Evolutionary conservation across 1,140 invertebrate genomes (phyloP), one percentile per base, ranked within the genome.

Genomic region (Zaprionus ghesquierei): DNA sequence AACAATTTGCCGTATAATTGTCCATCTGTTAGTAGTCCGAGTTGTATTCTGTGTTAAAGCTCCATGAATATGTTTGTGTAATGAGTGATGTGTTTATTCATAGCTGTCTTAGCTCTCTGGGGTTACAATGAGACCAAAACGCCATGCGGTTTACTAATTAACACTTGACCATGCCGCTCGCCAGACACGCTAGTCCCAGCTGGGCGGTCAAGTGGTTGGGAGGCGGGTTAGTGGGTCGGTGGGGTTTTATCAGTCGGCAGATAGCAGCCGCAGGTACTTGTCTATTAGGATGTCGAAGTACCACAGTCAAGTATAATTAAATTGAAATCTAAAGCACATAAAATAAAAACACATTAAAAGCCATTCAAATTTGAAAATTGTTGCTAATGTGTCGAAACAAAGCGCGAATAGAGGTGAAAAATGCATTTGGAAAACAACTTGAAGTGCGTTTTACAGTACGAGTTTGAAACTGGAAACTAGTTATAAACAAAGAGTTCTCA

Each of bases 341-440:
- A 63, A 35, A 50, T 22, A 10, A n/a, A 25, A 35, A 53, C 20
- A 13, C 22, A 51, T 31, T 56, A 59, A 56, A 63, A 70, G 50
- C 33, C 25, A 56, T 31, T 70, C 46, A 62, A 65, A 22, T 77
- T 56, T 31, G 41, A 38, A 63, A 79, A 74, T 78, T 78, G 70
- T 81, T 82, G 70, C 56, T 51, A 59, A 66, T 61, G 51, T 77
- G 75, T 77, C 56, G 55, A 61, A 64, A 64, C 69, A 62, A 44
- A 50, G 70, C 55, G 73, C 63, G 49, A 76, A 5, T 2, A 27
- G 23, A 60, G 29, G 69, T 69, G 62, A 79, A 79, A 79, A 79
- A 69, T 79, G 59, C 41, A 61, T 22, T 9, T 20, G 50, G 12
- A 10, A 51, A 51, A 27, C 22, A 5, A n/a, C 6, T 13, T 27